These are phyloP conservation scores for Anguilla japonica DNA, from an alignment of 2,113 vertebrate species.

Conservation along the genomic window DNA sequence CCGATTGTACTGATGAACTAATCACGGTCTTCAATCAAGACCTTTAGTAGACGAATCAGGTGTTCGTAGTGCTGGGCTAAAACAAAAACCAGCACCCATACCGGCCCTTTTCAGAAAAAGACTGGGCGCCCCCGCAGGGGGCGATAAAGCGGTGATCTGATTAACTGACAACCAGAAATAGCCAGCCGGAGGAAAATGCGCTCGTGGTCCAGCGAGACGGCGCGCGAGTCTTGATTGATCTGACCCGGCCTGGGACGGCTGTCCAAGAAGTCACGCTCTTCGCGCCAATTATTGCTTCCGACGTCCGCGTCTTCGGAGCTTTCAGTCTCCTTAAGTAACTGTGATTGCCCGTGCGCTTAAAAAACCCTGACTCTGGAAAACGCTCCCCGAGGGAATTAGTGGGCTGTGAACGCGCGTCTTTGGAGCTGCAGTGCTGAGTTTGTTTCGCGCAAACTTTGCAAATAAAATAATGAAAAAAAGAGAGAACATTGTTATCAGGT, in stretches of 20 bases:
- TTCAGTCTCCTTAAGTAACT: slow-evolving; percentile 43
- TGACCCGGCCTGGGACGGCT: slow-evolving; percentile 34
- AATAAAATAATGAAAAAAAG: too few species aligned
- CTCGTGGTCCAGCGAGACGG: neutral
- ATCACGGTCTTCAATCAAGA: too few species aligned
- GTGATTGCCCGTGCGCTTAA: slow-evolving; percentile 30
- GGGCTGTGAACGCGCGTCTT: neutral
- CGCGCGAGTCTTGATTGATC: slow-evolving; percentile 45
- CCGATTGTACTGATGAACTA: too few species aligned
- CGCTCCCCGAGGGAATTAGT: slow-evolving; percentile 27
- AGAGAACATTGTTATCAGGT: neutral
- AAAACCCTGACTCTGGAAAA: slow-evolving; percentile 22
- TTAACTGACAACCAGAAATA: neutral
- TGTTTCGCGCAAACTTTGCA: too few species aligned
- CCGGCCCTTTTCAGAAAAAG: too few species aligned
- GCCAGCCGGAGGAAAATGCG: neutral
- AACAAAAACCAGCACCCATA: too few species aligned
- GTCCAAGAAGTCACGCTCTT: slow-evolving; percentile 32
- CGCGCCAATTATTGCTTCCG: slow-evolving; percentile 45
- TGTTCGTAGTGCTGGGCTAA: too few species aligned
- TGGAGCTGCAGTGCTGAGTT: too few species aligned
- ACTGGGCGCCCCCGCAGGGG: too few species aligned
- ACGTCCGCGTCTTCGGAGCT: slow-evolving; percentile 49
- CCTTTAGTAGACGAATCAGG: too few species aligned
- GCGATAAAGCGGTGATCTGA: neutral